These are phyloP conservation scores for Phortica okadai DNA, from an alignment of 2,888 invertebrate species.

Conservation along the genomic window DNA sequence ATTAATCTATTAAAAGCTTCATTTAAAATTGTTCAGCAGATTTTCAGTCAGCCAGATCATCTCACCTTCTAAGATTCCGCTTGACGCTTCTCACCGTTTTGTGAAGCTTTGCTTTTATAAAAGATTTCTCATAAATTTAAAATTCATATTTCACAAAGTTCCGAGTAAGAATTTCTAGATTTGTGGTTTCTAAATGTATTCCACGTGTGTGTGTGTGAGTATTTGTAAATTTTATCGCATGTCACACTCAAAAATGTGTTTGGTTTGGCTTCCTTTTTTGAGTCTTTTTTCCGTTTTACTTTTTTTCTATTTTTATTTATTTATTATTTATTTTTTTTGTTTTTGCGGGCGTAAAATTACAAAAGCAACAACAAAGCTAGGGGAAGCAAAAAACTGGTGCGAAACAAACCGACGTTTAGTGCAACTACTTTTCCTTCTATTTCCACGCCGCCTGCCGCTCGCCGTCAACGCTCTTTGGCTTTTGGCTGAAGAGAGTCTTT, in stretches of 20 bases:
- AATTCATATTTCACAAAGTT: neutral
- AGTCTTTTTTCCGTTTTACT: neutral
- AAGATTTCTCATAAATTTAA: neutral
- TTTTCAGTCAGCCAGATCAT: too few species aligned
- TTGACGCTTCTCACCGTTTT: neutral
- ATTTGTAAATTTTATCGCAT: conserved; percentile 7
- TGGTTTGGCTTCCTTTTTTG: neutral
- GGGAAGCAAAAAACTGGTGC: neutral
- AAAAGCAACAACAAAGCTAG: conserved; percentile 4
- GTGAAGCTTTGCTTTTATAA: neutral
- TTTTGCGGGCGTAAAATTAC: conserved; percentile 20
- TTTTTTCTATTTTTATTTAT: neutral
- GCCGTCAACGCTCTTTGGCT: neutral
- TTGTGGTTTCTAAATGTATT: neutral
- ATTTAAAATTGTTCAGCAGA: too few species aligned
- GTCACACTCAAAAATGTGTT: conserved; percentile 8
- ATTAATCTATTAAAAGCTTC: too few species aligned
- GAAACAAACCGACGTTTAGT: conserved; percentile 28
- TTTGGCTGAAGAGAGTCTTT: neutral
- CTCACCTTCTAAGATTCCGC: too few species aligned
- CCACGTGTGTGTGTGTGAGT: neutral
- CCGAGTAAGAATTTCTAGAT: neutral
- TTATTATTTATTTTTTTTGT: neutral
- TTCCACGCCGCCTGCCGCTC: neutral
- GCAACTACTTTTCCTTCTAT: neutral